These are phyloP conservation scores for Aporrectodea caliginosa DNA, from an alignment of 1,140 invertebrate genomes.

Conservation along the genomic window DNA sequence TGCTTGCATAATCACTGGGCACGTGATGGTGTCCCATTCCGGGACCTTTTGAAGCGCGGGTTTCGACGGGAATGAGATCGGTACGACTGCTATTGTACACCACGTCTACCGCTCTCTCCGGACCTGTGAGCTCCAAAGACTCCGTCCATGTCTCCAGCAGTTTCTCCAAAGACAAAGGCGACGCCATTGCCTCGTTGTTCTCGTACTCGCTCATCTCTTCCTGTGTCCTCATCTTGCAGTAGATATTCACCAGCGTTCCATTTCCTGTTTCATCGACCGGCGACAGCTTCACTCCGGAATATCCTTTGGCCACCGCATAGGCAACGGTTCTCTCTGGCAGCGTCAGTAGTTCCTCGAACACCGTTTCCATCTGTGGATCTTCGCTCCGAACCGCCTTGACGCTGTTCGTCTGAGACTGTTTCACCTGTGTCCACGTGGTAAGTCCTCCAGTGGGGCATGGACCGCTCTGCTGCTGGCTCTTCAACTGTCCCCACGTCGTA, in stretches of 20 bases:
- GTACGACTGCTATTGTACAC: neutral
- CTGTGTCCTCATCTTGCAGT: neutral
- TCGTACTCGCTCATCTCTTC: neutral
- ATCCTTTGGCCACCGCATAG: neutral
- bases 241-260: neutral
- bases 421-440: neutral
- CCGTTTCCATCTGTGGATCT: neutral
- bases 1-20: too few relatives aligned
- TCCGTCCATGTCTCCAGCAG: conserved; percentile 21
- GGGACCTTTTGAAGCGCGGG: neutral
- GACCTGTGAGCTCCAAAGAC: neutral
- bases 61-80: too few relatives aligned
- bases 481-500: conserved; percentile 4
- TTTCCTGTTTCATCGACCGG: neutral
- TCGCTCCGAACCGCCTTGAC: neutral
- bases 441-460: too few relatives aligned
- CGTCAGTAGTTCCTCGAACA: neutral
- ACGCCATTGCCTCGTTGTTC: conserved; percentile 21
- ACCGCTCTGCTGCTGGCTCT: neutral
- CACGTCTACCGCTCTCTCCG: neutral
- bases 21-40: too few relatives aligned
- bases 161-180: neutral
- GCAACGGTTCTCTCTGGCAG: neutral
- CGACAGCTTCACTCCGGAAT: neutral
- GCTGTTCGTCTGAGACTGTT: neutral